Evolutionary conservation across 2,113 vertebrate species (phyloP).

Genomic region (Myrmecophaga tridactyla): DNA sequence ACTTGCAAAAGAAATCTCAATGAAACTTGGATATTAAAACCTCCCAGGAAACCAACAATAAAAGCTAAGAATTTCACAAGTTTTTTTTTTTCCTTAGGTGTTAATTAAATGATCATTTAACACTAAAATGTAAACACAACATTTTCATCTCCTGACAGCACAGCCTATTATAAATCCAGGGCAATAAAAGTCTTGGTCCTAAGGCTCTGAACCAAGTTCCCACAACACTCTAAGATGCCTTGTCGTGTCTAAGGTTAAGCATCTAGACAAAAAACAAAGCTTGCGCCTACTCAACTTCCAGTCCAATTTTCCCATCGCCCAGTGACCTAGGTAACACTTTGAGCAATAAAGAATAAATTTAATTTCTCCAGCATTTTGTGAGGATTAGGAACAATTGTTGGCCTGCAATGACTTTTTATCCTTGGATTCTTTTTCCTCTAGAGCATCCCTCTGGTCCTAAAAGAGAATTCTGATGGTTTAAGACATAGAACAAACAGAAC

Average conservation of each 20-base stretch:
- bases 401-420: conserved; percentile 89
- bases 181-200: conserved; percentile 86
- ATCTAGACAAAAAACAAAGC: conserved; percentile 91
- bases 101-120: conserved; percentile 94
- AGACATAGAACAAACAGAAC: conserved; percentile 92
- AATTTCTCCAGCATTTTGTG: conserved; percentile 94
- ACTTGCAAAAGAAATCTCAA: conserved; percentile 80
- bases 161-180: conserved; percentile 86
- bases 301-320: conserved; percentile 90
- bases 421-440: conserved; percentile 84
- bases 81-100: conserved; percentile 79
- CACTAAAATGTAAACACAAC: conserved; percentile 87
- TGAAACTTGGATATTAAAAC: conserved; percentile 85
- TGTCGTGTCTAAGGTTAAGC: conserved; percentile 91
- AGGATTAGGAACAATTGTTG: conserved; percentile 92
- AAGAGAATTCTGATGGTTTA: conserved; percentile 90
- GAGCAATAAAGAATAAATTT: conserved; percentile 92
- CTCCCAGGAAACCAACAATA: conserved; percentile 86
- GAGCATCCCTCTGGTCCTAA: conserved; percentile 84
- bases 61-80: conserved; percentile 87
- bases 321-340: conserved; percentile 93
- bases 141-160: conserved; percentile 87
- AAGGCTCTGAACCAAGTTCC: conserved; percentile 86
- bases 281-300: conserved; percentile 87
- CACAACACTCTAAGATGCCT: conserved; percentile 87